Evolutionary conservation across 2,113 vertebrate genomes (phyloP), one percentile per base, ranked within the genome.

Genomic region (Hypomesus transpacificus): DNA sequence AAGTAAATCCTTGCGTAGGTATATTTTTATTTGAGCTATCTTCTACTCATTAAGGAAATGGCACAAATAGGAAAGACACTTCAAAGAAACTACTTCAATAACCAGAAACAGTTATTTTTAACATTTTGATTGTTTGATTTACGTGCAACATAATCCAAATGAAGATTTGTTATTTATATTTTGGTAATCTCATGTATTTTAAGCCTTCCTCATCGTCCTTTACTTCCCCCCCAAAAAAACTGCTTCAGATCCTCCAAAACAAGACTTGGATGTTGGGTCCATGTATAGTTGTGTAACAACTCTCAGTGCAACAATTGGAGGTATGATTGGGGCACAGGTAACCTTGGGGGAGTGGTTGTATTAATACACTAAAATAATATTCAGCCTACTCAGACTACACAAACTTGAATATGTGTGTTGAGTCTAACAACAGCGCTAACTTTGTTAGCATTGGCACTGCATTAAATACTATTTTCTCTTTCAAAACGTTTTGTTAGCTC

Each of bases 101-200:
- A 46, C 39, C 39, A 11, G 39, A 46, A 46, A 11, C 39, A 46
- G 9, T 9, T 46, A 2, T 46, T 11, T 46, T 46, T 46, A 34
- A 34, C 39, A 46, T 7, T 46, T 46, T 46, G 82, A 88, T 91
- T 87, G 39, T 46, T 46, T 46, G 82, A 88, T 91, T 87, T 89
- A 87, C 84, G 84, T 78, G 83, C 84, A 76, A 69, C 66, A 87
- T 91, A 89, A 91, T 89, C 87, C 82, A 84, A 84, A 84, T 83
- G 83, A 90, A 90, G 88, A 89, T 89, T 92, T 85, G 71, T 84
- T 81, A 87, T 83, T 84, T 84, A 78, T 83, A 83, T 87, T 74
- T 83, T 73, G 50, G 53, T 21, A 8, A 62, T 57, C 62, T 52
- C 54, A 85, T 88, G 85, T 90, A 83, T 78, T 89, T 75, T 87